Percentiles rank a stretch among this genome's conserved stretches.
Evolutionary conservation across 2,797 vertebrate genomes (phyloP).

Genomic region (Tapera naevia): DNA sequence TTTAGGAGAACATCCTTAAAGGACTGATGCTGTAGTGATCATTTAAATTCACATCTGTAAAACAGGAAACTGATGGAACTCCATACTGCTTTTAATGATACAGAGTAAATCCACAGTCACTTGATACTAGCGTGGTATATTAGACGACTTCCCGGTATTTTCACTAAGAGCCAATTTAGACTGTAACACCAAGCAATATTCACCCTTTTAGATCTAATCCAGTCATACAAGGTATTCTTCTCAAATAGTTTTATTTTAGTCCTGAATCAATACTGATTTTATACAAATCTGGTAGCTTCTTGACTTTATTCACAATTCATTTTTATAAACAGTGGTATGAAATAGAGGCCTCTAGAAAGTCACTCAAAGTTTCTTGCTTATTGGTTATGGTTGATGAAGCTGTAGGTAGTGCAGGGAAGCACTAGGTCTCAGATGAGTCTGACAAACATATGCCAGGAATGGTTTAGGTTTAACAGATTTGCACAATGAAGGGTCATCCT

Average conservation of each 20-base stretch:
- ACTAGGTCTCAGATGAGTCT: background rate
- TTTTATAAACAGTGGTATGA: background rate
- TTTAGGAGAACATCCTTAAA: background rate
- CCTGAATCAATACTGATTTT: background rate
- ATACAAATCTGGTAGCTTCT: background rate
- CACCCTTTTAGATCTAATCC: background rate
- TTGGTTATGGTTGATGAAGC: background rate
- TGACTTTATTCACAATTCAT: background rate
- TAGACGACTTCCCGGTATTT: background rate
- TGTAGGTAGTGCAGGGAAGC: background rate
- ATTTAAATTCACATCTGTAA: background rate
- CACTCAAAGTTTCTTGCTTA: background rate
- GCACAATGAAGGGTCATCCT: background rate
- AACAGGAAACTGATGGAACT: background rate
- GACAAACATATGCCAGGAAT: background rate
- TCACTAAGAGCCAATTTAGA: background rate
- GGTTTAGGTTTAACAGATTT: background rate
- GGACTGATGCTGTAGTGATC: background rate
- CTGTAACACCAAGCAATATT: background rate
- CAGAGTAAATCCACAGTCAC: background rate
- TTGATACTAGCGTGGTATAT: rapidly evolving
- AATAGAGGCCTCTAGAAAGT: background rate
- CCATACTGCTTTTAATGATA: background rate
- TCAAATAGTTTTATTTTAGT: background rate
- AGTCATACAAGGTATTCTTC: background rate